phyloP scores from a whole-genome alignment of 2,888 invertebrate species.

The Sesia apiformis region DNA sequence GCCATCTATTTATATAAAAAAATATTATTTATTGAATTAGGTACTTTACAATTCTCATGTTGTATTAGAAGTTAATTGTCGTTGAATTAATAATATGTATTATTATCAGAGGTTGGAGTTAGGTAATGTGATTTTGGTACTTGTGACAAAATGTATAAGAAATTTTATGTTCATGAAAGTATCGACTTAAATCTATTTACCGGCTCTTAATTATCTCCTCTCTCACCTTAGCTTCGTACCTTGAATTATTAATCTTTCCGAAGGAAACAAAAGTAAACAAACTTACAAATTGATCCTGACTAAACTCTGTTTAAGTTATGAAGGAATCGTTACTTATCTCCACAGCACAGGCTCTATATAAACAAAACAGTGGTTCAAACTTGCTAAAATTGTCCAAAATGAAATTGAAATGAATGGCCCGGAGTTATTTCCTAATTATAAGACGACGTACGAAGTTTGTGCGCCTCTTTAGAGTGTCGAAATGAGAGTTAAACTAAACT shows the following conservation, averaged over 20 bases:
- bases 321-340: slow-evolving; percentile 10
- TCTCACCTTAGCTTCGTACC: not conserved
- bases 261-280: not conserved
- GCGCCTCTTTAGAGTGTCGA: slow-evolving; percentile 58
- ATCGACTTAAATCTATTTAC: not conserved
- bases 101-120: no score
- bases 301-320: not conserved
- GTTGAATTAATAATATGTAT: no score
- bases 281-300: not conserved
- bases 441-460: slow-evolving; percentile 37
- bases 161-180: slow-evolving; percentile 1
- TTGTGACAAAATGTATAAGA: no score
- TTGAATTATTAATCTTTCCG: not conserved
- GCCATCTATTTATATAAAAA: no score
- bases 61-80: no score
- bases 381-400: slow-evolving; percentile 17
- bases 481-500: slow-evolving; percentile 62
- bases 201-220: not conserved
- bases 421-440: slow-evolving; percentile 61
- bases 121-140: no score
- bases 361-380: not conserved
- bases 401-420: slow-evolving; percentile 57
- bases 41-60: no score
- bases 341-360: slow-evolving; percentile 5
- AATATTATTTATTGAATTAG: no score